Evolutionary conservation across 2,888 invertebrate genomes (phyloP).

Genomic region (Acheta domesticus): DNA sequence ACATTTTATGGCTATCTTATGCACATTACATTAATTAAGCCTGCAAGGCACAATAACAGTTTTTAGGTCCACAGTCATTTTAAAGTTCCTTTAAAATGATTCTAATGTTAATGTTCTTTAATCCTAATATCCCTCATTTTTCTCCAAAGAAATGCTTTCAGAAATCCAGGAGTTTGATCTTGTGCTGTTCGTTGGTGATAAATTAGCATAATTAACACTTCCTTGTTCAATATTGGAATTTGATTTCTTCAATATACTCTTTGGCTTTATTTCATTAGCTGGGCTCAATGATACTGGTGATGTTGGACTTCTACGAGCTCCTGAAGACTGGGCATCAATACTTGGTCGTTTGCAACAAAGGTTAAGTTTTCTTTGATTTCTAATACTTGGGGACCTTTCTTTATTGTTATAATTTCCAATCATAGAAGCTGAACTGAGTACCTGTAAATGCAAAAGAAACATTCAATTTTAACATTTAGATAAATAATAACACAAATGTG

Average conservation of each 20-base stretch:
- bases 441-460: conserved; percentile 31
- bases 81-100: not conserved
- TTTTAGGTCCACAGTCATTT: conserved; percentile 19
- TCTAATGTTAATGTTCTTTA: not conserved
- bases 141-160: conserved; percentile 31
- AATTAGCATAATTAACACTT: conserved; percentile 33
- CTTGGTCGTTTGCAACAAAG: conserved; percentile 37
- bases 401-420: conserved; percentile 37
- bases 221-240: conserved; percentile 41
- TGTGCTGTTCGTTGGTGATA: conserved; percentile 36
- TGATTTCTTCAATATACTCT: conserved; percentile 43
- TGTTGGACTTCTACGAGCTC: conserved; percentile 36
- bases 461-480: not conserved
- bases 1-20: too few species aligned
- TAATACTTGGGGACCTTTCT: conserved; percentile 38
- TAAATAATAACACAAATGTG: too few species aligned
- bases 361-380: conserved; percentile 37
- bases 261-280: conserved; percentile 40
- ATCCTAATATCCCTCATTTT: not conserved
- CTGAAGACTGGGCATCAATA: conserved; percentile 34
- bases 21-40: not conserved
- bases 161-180: conserved; percentile 38
- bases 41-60: conserved; percentile 19
- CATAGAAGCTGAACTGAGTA: conserved; percentile 38
- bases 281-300: conserved; percentile 36